Evolutionary conservation across 2,797 vertebrate species (phyloP).

Genomic region (Octomys mimax): DNA sequence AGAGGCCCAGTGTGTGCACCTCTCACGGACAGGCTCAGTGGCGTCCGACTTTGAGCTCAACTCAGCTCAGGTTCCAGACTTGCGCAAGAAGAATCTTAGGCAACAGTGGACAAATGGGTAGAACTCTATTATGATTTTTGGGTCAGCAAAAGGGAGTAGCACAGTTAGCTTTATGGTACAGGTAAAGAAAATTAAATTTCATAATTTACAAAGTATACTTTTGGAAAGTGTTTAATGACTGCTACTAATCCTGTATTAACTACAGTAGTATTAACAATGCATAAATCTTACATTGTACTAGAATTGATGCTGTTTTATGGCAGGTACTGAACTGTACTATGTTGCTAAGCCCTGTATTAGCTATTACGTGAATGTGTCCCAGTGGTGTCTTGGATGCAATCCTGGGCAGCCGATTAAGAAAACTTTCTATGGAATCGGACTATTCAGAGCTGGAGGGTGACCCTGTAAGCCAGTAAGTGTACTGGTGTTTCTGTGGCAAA

Average conservation of each 20-base stretch:
- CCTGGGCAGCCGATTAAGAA: not conserved
- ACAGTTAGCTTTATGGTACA: not conserved
- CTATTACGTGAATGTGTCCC: not conserved
- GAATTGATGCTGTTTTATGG: not conserved
- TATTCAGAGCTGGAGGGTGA: not conserved
- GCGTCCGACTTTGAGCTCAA: not conserved
- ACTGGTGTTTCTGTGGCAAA: not conserved
- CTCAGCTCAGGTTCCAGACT: not conserved
- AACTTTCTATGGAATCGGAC: not conserved
- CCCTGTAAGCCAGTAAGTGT: not conserved
- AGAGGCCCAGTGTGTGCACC: not conserved
- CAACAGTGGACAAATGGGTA: not conserved
- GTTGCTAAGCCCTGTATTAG: not conserved
- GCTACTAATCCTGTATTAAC: not conserved
- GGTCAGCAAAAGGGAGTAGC: not conserved
- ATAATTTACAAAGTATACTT: constrained; percentile 3
- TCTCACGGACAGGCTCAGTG: not conserved
- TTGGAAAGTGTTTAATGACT: constrained; percentile 50
- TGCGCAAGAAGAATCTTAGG: not conserved
- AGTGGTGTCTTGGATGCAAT: not conserved
- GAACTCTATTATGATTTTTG: not conserved
- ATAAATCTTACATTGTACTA: not conserved
- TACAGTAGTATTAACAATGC: not conserved
- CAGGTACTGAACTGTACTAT: not conserved
- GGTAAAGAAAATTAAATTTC: constrained; percentile 4